Conservation (phyloP, 2,888 invertebrate species). For the Eustalomyia histrio region DNA sequence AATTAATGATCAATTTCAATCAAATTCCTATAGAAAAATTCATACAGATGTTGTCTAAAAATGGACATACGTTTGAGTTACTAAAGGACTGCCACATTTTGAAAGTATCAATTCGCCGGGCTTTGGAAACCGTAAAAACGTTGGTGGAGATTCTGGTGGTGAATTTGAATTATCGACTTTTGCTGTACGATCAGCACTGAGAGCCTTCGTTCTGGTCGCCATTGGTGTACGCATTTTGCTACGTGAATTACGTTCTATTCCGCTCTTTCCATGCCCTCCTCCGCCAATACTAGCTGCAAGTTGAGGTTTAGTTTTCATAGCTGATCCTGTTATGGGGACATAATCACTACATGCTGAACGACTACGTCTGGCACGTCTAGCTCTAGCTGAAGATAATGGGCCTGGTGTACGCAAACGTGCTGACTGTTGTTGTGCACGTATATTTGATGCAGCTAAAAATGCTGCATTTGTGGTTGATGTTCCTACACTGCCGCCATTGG, state of each 20-base stretch:
- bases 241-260: slow-evolving; percentile 70
- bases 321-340: slow-evolving; percentile 57
- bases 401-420: slow-evolving; percentile 74
- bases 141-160: slow-evolving; percentile 70
- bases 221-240: slow-evolving; percentile 76
- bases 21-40: too few species aligned
- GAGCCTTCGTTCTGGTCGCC: slow-evolving; percentile 73
- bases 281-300: neutral
- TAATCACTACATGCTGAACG: slow-evolving; percentile 74
- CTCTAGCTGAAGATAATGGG: slow-evolving; percentile 76
- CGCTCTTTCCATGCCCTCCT: neutral
- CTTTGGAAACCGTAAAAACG: slow-evolving; percentile 78
- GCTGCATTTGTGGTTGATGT: slow-evolving; percentile 55
- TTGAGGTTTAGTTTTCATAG: slow-evolving; percentile 62
- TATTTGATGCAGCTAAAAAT: slow-evolving; percentile 51
- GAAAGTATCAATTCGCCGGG: slow-evolving; percentile 78
- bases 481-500: slow-evolving; percentile 66
- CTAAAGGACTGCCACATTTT: slow-evolving; percentile 78
- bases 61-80: slow-evolving; percentile 75
- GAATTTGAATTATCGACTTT: slow-evolving; percentile 57
- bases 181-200: slow-evolving; percentile 77
- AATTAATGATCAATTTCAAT: neutral
- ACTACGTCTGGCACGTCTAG: slow-evolving; percentile 76
- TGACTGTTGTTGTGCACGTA: slow-evolving; percentile 59
- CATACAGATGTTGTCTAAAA: too few species aligned